phyloP scores from a whole-genome alignment of 92 coral and sea anemone genomes.

The Phenganax stokvisi region DNA sequence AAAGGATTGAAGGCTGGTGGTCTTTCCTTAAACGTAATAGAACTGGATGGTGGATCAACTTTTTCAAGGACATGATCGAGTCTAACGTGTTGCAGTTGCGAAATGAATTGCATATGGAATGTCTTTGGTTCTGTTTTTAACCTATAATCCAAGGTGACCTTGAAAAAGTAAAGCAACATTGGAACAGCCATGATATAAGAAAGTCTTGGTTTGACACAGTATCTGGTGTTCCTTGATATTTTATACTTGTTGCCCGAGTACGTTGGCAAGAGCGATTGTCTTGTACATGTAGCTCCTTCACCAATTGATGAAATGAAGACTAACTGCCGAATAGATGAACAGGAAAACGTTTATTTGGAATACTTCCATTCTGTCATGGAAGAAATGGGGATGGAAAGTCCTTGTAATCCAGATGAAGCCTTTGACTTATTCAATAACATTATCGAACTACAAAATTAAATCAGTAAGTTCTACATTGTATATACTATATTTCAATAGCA shows the following conservation, averaged over 20 bases:
- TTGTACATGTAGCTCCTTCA: neutral
- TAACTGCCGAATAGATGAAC: neutral
- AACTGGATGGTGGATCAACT: neutral
- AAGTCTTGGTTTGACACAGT: constrained; percentile 7
- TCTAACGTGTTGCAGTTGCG: neutral
- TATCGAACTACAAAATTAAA: neutral
- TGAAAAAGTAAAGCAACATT: constrained; percentile 10
- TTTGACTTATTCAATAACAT: neutral
- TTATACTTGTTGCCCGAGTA: neutral
- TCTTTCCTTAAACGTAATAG: neutral
- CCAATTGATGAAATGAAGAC: neutral
- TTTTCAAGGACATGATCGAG: constrained; percentile 18
- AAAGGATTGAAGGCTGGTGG: constrained; percentile 18
- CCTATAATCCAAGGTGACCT: neutral
- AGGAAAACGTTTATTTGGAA: neutral
- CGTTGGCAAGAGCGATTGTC: neutral
- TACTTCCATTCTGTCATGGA: neutral
- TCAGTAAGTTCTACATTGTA: neutral
- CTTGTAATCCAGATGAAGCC: neutral
- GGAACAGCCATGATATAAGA: constrained; percentile 2
- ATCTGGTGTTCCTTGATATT: constrained; percentile 1
- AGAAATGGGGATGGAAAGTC: neutral
- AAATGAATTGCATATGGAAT: constrained; percentile 6
- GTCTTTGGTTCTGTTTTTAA: constrained; percentile 16
- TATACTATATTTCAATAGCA: neutral